Evolutionary conservation across 2,888 invertebrate genomes (phyloP).

Genomic region (Napeogenes sylphis): DNA sequence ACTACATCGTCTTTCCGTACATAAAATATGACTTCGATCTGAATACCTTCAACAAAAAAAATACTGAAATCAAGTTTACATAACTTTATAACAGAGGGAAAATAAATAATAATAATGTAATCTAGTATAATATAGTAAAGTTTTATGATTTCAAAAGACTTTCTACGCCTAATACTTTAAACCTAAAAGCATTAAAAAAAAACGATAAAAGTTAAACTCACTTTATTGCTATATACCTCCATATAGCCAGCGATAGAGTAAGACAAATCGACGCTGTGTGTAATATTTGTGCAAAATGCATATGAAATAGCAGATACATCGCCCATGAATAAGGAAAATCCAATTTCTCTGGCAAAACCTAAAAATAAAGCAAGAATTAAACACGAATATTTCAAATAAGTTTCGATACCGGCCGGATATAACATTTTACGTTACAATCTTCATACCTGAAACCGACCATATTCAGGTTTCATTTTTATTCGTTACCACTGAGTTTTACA

Average conservation of each 20-base stretch:
- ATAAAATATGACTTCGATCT: constrained; percentile 84
- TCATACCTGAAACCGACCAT: too few relatives aligned
- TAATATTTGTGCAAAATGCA: constrained; percentile 87
- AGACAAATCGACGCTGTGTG: constrained; percentile 91
- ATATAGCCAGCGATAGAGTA: constrained; percentile 88
- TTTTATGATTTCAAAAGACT: too few relatives aligned
- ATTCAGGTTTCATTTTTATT: too few relatives aligned
- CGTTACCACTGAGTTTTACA: too few relatives aligned
- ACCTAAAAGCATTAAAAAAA: too few relatives aligned
- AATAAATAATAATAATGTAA: too few relatives aligned
- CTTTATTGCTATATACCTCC: constrained; percentile 92
- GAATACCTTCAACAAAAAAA: constrained; percentile 80
- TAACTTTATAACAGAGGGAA: too few relatives aligned
- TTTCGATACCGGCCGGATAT: too few relatives aligned
- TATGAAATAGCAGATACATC: constrained; percentile 85
- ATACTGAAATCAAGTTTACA: not conserved
- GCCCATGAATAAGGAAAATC: constrained; percentile 80
- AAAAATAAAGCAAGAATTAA: constrained; percentile 26
- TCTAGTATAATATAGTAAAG: too few relatives aligned
- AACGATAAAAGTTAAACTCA: constrained; percentile 57
- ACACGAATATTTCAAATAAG: not conserved
- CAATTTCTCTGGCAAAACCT: constrained; percentile 65
- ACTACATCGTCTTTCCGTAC: constrained; percentile 86
- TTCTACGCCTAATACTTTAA: too few relatives aligned
- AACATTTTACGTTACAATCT: too few relatives aligned